Conservation (phyloP, 2,888 invertebrate genomes). For the Morpho helenor region DNA sequence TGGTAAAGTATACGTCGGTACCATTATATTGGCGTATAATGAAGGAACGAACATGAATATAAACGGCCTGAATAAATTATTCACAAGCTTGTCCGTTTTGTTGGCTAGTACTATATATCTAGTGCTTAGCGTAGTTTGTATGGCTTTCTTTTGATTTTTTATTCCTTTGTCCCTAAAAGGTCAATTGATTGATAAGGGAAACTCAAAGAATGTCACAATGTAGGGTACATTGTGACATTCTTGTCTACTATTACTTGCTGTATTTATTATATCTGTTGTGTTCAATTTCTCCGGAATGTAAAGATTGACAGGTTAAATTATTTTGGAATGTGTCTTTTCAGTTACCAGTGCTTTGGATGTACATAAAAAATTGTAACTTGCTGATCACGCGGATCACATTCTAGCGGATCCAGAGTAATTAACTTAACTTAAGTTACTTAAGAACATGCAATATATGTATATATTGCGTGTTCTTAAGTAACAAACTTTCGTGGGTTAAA, state of each 20-base stretch:
- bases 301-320: too few relatives aligned
- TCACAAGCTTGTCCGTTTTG: constrained; percentile 5
- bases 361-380: too few relatives aligned
- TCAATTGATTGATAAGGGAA: background rate
- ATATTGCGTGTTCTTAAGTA: constrained; percentile 20
- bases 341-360: too few relatives aligned
- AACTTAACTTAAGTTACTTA: too few relatives aligned
- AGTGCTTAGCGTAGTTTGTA: background rate
- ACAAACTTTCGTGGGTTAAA: too few relatives aligned
- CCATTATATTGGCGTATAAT: constrained; percentile 15
- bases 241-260: too few relatives aligned
- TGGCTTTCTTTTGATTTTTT: background rate
- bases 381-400: too few relatives aligned
- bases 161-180: background rate
- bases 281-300: too few relatives aligned
- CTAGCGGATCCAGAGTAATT: constrained; percentile 64
- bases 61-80: constrained; percentile 7
- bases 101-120: background rate
- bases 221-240: background rate
- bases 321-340: too few relatives aligned
- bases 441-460: too few relatives aligned
- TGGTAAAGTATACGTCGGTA: constrained; percentile 6
- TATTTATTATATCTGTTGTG: too few relatives aligned
- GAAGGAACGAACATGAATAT: constrained; percentile 12
- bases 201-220: background rate